Base-by-base conservation (phyloP, 2,888 invertebrate species). In the Amphimallon solstitiale region DNA sequence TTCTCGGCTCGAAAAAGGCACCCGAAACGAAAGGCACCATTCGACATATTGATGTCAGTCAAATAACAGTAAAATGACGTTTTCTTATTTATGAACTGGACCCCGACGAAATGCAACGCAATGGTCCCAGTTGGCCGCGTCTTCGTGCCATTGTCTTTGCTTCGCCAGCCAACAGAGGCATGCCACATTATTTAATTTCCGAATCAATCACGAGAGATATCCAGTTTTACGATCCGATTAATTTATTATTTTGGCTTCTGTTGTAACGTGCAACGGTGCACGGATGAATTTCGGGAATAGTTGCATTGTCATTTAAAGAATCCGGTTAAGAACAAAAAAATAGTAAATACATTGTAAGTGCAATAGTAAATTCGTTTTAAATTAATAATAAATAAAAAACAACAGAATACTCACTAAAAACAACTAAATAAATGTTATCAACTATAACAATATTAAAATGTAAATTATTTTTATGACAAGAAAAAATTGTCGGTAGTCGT, bases 161-260 rank as follows among this genome's bases (percentile, higher is more conserved):
- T 9, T 63, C 43, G 43, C 51, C 35, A 68, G 51, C 66, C n/a
- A n/a, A n/a, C n/a, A n/a, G n/a, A 34, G 56, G 48, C 65, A 60
- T n/a, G 56, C 59, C 60, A 52, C 68, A 64, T 64, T 65, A 65
- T 65, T 69, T 65, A 61, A 67, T 67, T 69, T 62, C 46, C 35
- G 56, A 67, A 69, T 67, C 67, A 65, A 69, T 70, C 61, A 71
- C 66, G 40, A 65, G 40, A 65, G 62, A 66, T 66, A 68, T 68
- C 71, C 63, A 71, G 71, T 69, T 71, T 71, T 71, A 70, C 67
- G 60, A 68, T 65, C 62, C 60, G 64, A 65, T 67, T 70, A 72
- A 72, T 71, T 72, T 72, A 72, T 71, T 70, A 71, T 71, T n/a
- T 71, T 70, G 9, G 14, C 19, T 46, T 65, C 46, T 35, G 48